These are phyloP conservation scores for Beroe forskalii DNA, from an alignment of 37 sponge, comb jelly and placozoan species.

Conservation along the genomic window DNA sequence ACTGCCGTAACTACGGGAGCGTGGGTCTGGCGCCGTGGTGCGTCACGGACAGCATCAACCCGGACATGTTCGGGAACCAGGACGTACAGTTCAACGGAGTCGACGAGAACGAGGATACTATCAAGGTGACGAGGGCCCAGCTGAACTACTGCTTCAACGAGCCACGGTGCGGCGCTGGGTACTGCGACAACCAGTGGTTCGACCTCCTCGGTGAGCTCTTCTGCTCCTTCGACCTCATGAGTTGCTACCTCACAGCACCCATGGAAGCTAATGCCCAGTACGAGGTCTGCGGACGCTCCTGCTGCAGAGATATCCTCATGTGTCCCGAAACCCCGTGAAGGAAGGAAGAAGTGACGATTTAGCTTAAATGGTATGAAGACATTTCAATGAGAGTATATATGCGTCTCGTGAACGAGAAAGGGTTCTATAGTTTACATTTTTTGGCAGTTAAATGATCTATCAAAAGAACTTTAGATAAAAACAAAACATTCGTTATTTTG, in stretches of 20 bases:
- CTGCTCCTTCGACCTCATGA: slow-evolving; percentile 3
- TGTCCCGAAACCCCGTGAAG: slow-evolving; percentile 20
- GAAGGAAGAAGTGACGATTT: too few relatives aligned
- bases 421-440: too few relatives aligned
- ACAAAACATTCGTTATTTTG: too few relatives aligned
- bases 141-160: background rate
- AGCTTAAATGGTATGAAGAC: too few relatives aligned
- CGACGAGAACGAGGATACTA: background rate
- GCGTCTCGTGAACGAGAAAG: too few relatives aligned
- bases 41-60: background rate
- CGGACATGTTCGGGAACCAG: background rate
- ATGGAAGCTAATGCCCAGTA: background rate
- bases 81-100: background rate
- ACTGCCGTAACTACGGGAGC: background rate
- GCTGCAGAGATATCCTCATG: background rate
- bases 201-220: background rate
- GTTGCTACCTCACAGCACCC: too few relatives aligned
- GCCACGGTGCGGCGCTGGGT: background rate
- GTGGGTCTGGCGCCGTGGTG: slow-evolving; percentile 5
- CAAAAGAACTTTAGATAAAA: too few relatives aligned
- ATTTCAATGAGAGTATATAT: too few relatives aligned
- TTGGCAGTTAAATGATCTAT: too few relatives aligned
- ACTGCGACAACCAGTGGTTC: background rate
- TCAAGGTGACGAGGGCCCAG: background rate
- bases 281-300: background rate